Base-by-base conservation (phyloP, 2,113 vertebrate species). In the Mormyrus lacerda region DNA sequence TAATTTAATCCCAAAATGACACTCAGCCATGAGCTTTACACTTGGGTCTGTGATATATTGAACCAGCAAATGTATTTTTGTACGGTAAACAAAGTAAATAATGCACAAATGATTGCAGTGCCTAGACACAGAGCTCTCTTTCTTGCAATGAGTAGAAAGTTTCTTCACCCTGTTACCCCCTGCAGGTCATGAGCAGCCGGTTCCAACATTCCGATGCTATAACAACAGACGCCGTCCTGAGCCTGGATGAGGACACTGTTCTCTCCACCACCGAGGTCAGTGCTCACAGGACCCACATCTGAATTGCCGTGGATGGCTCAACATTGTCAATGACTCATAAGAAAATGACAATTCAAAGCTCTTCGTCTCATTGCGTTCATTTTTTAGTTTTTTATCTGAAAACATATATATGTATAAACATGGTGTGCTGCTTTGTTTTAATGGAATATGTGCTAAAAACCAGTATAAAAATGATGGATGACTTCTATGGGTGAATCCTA, bases 181-280 rank as follows among this genome's bases (percentile, higher is more conserved):
- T 91, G 48, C 95, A 99, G 98, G 97, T 98, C 61, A 99, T 99
- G 97, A 98, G 98, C 96, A 99, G 98, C 90, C 97, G 98, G 83
- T 99, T 99, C 91, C 95, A 98, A 87, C 98, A 98, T 90, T 99
- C 99, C 0, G 96, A 98, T 93, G 97, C 96, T 92, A 99, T 99
- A 91, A 90, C 95, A 92, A 99, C 98, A 0, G 98, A 99, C 0
- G 98, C 98, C 6, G 97, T 99, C 44, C 96, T 99, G 89, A 98
- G 98, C 94, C 97, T 99, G 47, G 98, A 99, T 8, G 98, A 99
- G 93, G 98, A 99, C 95, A 99, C 98, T 0, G 98, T 99, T 94
- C 97, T 99, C 90, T 99, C 98, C 13, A 99, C 98, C 88, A 99
- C 98, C 0, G 98, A 99, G 98, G 98, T 99, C 92, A 95, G 93